Conservation (phyloP, 2,888 invertebrate genomes). For the Latrodectus hesperus region DNA sequence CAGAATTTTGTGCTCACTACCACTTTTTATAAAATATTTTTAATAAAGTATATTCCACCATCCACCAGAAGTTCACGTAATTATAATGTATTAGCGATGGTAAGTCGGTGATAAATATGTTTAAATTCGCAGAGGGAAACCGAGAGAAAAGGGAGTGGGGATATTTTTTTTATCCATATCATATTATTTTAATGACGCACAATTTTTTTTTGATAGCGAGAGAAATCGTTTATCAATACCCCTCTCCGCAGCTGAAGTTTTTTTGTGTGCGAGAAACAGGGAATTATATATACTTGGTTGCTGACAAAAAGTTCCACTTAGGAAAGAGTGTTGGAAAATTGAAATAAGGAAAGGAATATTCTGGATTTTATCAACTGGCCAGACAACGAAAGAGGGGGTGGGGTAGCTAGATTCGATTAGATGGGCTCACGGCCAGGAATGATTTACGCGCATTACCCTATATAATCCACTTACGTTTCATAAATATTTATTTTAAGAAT, state of each 20-base stretch:
- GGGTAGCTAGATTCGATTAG: too few relatives aligned
- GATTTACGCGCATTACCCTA: too few relatives aligned
- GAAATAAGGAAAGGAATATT: background rate
- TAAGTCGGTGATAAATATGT: constrained; percentile 57
- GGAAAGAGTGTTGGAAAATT: background rate
- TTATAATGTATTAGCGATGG: constrained; percentile 33
- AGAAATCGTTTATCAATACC: constrained; percentile 62
- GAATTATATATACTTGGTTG: background rate
- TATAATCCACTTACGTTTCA: too few relatives aligned
- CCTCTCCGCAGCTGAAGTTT: background rate
- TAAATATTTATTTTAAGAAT: too few relatives aligned
- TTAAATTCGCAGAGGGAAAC: constrained; percentile 20
- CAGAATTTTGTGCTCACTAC: background rate
- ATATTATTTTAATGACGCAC: constrained; percentile 56
- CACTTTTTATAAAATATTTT: too few relatives aligned
- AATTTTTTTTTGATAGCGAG: constrained; percentile 15
- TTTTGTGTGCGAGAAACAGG: background rate
- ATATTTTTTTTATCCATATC: background rate
- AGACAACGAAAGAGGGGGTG: too few relatives aligned
- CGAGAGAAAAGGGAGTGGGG: background rate
- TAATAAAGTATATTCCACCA: background rate
- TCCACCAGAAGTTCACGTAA: constrained; percentile 25
- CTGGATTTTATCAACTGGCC: background rate
- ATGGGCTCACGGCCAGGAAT: too few relatives aligned
- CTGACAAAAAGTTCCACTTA: background rate